A percentile compares a stretch with the other conserved stretches of the same genome.
Evolutionary conservation across 2,113 vertebrate species (phyloP).

Genomic region (Cromileptes altivelis): DNA sequence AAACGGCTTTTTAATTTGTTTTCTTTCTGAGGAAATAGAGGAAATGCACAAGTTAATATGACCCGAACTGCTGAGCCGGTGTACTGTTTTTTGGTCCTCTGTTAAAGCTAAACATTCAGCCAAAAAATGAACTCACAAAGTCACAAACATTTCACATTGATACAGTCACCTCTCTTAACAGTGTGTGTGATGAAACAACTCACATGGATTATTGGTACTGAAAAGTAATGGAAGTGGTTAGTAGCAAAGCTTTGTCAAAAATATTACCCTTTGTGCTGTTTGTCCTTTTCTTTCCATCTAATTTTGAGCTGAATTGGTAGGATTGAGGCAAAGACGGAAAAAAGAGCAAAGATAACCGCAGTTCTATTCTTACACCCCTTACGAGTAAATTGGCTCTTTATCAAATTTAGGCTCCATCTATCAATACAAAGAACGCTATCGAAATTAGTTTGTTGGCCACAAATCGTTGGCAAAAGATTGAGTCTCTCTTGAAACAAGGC

Average conservation of each 20-base stretch:
- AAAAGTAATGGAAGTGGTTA: conserved; percentile 34
- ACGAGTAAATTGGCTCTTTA: conserved; percentile 81
- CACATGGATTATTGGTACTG: conserved; percentile 12
- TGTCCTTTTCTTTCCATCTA: conserved; percentile 47
- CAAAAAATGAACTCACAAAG: conserved; percentile 16
- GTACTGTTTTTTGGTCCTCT: background rate
- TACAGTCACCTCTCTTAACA: background rate
- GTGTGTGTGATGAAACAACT: background rate
- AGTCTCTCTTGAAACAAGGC: conserved; percentile 77
- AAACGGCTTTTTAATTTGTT: conserved; percentile 29
- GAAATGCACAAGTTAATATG: background rate
- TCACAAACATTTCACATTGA: conserved; percentile 11
- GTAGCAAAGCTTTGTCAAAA: conserved; percentile 52
- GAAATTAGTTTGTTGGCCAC: conserved; percentile 83
- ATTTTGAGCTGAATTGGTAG: conserved; percentile 59
- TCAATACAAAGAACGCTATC: conserved; percentile 82
- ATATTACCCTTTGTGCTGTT: conserved; percentile 39
- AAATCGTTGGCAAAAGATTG: conserved; percentile 79
- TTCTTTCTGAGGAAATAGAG: conserved; percentile 5
- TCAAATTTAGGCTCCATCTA: conserved; percentile 82
- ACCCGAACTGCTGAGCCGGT: background rate
- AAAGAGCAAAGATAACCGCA: conserved; percentile 65
- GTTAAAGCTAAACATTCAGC: conserved; percentile 6
- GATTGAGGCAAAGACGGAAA: conserved; percentile 33
- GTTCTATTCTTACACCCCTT: conserved; percentile 63